Conservation (phyloP, 2,888 invertebrate species). For the Drosophila neotestacea region DNA sequence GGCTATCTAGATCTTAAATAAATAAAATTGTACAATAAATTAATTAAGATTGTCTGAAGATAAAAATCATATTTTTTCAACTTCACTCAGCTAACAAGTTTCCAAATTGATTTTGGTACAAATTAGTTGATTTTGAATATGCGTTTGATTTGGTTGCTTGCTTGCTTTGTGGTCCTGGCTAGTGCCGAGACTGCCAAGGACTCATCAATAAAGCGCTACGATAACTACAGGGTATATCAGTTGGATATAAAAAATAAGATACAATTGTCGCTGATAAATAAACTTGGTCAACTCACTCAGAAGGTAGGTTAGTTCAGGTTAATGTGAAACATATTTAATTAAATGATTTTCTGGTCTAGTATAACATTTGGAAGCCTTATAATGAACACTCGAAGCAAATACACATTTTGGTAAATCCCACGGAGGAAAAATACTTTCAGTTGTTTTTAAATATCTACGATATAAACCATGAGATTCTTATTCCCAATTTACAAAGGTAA, state of each 20-base stretch:
- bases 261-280: too few species aligned
- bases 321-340: slow-evolving; percentile 52
- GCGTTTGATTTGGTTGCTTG: slow-evolving; percentile 63
- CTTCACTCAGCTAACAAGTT: neutral
- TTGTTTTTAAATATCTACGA: too few species aligned
- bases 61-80: too few species aligned
- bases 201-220: slow-evolving; percentile 76
- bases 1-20: neutral
- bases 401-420: too few species aligned
- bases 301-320: too few species aligned
- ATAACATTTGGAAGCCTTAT: too few species aligned
- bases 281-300: too few species aligned
- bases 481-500: too few species aligned
- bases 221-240: slow-evolving; percentile 81
- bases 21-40: neutral
- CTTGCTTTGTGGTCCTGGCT: slow-evolving; percentile 54
- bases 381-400: too few species aligned
- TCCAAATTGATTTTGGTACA: neutral
- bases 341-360: slow-evolving; percentile 50
- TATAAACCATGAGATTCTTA: too few species aligned
- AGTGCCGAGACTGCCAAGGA: slow-evolving; percentile 52
- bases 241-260: slow-evolving; percentile 80
- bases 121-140: slow-evolving; percentile 46
- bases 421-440: too few species aligned
- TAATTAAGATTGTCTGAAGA: too few species aligned